Conservation (phyloP, 2,113 vertebrate genomes). For the Myiozetetes cayanensis region DNA sequence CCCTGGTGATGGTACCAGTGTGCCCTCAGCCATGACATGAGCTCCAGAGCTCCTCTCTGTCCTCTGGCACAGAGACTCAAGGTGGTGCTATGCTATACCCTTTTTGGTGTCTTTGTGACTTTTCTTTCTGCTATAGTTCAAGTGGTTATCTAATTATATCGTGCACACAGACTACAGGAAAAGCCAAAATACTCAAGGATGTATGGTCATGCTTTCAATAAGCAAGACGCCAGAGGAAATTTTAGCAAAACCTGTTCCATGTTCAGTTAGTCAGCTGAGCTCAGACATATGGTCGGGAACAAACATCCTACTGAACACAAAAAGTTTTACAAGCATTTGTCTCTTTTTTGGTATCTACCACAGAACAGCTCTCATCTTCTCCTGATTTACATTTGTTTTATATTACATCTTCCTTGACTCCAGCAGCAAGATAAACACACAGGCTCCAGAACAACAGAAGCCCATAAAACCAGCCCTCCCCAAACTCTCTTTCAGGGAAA, state of each 20-base stretch:
- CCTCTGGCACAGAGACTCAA: background rate
- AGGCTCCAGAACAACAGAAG: background rate
- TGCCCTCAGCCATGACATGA: fast-evolving
- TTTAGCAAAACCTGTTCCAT: background rate
- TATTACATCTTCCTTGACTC: background rate
- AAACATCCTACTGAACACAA: background rate
- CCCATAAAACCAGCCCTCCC: background rate
- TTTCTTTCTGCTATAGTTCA: background rate
- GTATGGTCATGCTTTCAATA: background rate
- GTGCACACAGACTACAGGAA: background rate
- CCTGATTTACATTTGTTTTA: background rate
- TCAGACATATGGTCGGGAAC: background rate
- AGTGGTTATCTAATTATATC: background rate
- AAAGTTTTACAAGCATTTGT: background rate
- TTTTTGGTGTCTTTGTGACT: background rate
- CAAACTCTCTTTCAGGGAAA: background rate
- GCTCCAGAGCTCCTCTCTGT: background rate
- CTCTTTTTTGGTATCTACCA: background rate
- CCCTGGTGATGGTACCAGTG: background rate
- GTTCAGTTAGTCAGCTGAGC: background rate
- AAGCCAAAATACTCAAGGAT: background rate
- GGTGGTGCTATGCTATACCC: background rate
- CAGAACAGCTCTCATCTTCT: background rate
- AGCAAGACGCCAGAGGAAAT: background rate
- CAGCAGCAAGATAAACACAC: background rate